Evolutionary conservation across 2,797 vertebrate species (phyloP).

Genomic region (Xiphorhynchus erythropygius): DNA sequence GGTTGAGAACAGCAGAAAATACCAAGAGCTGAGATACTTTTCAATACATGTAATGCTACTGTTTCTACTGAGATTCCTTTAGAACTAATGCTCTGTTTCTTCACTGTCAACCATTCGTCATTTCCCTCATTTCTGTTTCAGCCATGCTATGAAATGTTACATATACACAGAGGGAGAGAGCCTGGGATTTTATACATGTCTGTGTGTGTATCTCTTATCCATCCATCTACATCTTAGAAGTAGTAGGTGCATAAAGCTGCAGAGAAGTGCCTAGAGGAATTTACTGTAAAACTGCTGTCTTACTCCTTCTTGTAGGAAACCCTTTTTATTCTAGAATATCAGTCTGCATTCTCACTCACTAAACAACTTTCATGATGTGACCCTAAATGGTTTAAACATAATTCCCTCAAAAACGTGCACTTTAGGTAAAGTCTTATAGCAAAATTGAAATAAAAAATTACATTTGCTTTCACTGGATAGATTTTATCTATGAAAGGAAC

Average conservation of each 20-base stretch:
- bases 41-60: background rate
- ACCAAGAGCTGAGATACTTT: background rate
- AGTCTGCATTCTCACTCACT: background rate
- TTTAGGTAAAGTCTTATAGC: background rate
- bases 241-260: background rate
- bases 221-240: background rate
- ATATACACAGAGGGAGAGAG: background rate
- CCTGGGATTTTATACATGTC: background rate
- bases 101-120: background rate
- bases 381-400: background rate
- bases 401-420: background rate
- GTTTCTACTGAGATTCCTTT: background rate
- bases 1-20: background rate
- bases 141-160: background rate
- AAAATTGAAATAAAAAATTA: conserved; percentile 51
- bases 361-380: background rate
- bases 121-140: background rate
- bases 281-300: background rate
- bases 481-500: conserved; percentile 85
- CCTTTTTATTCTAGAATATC: background rate
- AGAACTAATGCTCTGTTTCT: background rate
- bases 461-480: conserved; percentile 85
- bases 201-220: background rate
- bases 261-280: background rate
- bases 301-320: background rate